Evolutionary conservation across 1,140 invertebrate species (phyloP), one percentile per base, ranked within the genome.

Genomic region (Plectus sambesii): DNA sequence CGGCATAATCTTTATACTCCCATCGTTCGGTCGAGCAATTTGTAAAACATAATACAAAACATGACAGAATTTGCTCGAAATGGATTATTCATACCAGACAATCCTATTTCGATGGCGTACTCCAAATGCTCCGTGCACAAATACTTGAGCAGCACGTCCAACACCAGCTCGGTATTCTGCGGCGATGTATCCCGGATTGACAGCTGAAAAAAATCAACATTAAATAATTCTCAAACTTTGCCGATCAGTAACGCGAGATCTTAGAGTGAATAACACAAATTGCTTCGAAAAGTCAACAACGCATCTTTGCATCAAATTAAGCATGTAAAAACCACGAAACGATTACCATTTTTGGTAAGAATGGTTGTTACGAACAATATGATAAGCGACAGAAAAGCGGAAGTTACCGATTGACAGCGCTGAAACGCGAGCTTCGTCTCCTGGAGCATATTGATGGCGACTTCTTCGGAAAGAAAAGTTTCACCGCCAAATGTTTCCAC

Each of bases 391-490:
- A 36, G 15, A 41, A 50, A 52, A 12, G 23, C 48, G 29, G 12
- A 17, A 39, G 38, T 75, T 71, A 84, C 81, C 56, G 83, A 74
- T 49, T 83, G 80, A 68, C 89, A 94, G 52, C 92, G 74, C 54
- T 83, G 79, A 58, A 96, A 86, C 0, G 88, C 87, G 26, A 82
- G 77, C 70, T 90, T 89, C 0, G 84, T 82, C 68, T 93, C 85
- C 69, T 89, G 85, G 9, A 98, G 72, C 59, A 97, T 77, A 59
- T 81, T 84, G 45, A 92, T 86, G 1, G 87, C 88, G n/a, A 97
- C 76, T 69, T 93, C 86, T 70, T 96, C 89, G 0, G 88, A 93
- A 1, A 98, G 75, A 69, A 98, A 96, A 0, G 88, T 96, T 73
- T 98, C 90, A 0, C 89, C 89, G 2, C 87, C 87, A 70, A 89